These are phyloP conservation scores for Ephestia elutella DNA, from an alignment of 1,140 invertebrate species.

Conservation along the genomic window DNA sequence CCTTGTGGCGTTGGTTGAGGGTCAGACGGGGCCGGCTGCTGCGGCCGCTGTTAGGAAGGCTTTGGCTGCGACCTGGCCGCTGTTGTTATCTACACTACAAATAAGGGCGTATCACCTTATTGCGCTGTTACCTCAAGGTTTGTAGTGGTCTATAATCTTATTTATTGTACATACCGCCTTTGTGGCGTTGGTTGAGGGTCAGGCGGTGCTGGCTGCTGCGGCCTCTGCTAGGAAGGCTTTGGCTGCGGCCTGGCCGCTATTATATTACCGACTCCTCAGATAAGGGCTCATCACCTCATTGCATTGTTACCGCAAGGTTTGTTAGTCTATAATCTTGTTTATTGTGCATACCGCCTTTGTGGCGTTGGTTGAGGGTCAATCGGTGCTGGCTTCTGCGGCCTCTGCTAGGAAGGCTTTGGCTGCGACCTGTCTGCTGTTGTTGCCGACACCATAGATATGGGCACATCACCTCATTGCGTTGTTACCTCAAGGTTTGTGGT, in stretches of 20 bases:
- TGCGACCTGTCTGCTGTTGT: constrained; percentile 91
- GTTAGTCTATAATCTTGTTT: no score
- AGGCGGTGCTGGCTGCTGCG: constrained; percentile 42
- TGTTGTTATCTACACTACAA: constrained; percentile 92
- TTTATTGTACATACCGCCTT: constrained; percentile 42
- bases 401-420: constrained; percentile 90
- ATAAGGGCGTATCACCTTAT: constrained; percentile 92
- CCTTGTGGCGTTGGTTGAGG: constrained; percentile 52
- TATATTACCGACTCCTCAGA: constrained; percentile 94
- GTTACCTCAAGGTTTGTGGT: constrained; percentile 48
- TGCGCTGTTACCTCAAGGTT: constrained; percentile 81
- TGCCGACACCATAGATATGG: constrained; percentile 93
- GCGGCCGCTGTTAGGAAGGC: constrained; percentile 86
- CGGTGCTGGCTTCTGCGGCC: constrained; percentile 49
- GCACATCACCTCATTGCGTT: constrained; percentile 90
- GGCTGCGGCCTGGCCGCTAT: constrained; percentile 91
- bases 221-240: constrained; percentile 88
- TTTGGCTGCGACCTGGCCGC: constrained; percentile 91
- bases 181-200: constrained; percentile 48
- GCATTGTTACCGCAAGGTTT: constrained; percentile 75
- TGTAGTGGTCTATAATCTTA: neutral
- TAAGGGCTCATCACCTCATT: constrained; percentile 90
- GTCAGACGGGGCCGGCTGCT: constrained; percentile 38
- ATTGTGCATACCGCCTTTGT: constrained; percentile 51
- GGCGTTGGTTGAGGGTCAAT: constrained; percentile 47